These are phyloP conservation scores for Cotesia glomerata DNA, from an alignment of 1,140 invertebrate genomes.

Conservation along the genomic window DNA sequence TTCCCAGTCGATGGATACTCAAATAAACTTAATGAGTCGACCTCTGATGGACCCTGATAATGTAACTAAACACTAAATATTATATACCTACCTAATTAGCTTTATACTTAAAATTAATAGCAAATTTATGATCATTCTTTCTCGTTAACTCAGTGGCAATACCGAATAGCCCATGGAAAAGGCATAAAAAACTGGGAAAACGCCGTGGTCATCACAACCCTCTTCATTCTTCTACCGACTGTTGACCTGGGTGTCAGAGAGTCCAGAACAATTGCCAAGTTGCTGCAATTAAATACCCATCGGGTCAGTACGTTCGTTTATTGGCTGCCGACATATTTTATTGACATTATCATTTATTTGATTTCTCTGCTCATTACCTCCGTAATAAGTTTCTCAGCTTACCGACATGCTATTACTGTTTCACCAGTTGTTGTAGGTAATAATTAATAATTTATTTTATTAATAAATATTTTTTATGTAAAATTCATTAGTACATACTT, in stretches of 20 bases:
- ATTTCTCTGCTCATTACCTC: constrained; percentile 13
- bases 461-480: not conserved
- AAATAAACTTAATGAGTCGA: constrained; percentile 35
- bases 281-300: constrained; percentile 36
- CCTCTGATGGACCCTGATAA: constrained; percentile 31
- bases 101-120: not conserved
- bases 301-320: constrained; percentile 33
- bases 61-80: constrained; percentile 16
- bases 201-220: constrained; percentile 32
- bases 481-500: not conserved
- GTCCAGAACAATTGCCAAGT: constrained; percentile 30
- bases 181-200: constrained; percentile 38
- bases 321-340: constrained; percentile 37
- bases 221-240: constrained; percentile 38
- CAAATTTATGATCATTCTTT: not conserved
- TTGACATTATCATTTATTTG: constrained; percentile 35
- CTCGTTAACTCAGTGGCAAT: constrained; percentile 35
- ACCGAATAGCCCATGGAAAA: constrained; percentile 29
- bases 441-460: not conserved
- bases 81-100: not conserved
- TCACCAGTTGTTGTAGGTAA: constrained; percentile 7
- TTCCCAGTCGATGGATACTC: constrained; percentile 11
- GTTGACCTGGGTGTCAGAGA: constrained; percentile 38
- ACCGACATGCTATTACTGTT: not conserved
- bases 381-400: not conserved